Evolutionary conservation across 1,140 invertebrate genomes (phyloP).

Genomic region (Araneus ventricosus): DNA sequence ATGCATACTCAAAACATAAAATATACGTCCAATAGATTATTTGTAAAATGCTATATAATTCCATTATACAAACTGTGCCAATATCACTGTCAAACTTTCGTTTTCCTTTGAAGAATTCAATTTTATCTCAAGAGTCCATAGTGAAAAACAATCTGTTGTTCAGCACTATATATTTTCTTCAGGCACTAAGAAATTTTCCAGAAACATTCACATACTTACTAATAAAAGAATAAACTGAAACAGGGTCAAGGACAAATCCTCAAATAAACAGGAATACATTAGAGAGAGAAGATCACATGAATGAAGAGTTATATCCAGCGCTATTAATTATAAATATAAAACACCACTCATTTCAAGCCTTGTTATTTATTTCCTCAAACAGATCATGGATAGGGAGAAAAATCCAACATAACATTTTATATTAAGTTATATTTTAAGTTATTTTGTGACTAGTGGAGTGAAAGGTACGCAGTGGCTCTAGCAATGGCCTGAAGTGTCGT

Average conservation of each 20-base stretch:
- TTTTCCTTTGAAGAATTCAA: not conserved
- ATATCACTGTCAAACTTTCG: not conserved
- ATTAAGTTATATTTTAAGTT: conserved; percentile 9
- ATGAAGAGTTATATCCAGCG: conserved; percentile 41
- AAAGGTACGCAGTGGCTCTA: conserved; percentile 51
- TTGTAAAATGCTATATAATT: not conserved
- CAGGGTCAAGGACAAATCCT: not conserved
- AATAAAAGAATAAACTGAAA: conserved; percentile 51
- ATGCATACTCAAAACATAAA: not conserved
- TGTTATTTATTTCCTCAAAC: conserved; percentile 24
- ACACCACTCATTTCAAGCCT: conserved; percentile 58
- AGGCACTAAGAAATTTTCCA: conserved; percentile 73
- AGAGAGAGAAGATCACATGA: conserved; percentile 40
- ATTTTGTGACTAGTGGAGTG: conserved; percentile 73
- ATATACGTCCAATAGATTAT: not conserved
- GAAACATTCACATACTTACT: conserved; percentile 57
- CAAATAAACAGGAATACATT: conserved; percentile 44
- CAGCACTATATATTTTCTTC: conserved; percentile 56
- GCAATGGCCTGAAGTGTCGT: conserved; percentile 35
- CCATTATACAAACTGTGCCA: not conserved
- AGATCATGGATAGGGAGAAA: conserved; percentile 33
- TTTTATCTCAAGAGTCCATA: conserved; percentile 17
- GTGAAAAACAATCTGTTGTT: conserved; percentile 66
- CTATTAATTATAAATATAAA: conserved; percentile 60
- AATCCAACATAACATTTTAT: conserved; percentile 22